Evolutionary conservation across 2,888 invertebrate species (phyloP).

Genomic region (Rambutsinella grinnellia): DNA sequence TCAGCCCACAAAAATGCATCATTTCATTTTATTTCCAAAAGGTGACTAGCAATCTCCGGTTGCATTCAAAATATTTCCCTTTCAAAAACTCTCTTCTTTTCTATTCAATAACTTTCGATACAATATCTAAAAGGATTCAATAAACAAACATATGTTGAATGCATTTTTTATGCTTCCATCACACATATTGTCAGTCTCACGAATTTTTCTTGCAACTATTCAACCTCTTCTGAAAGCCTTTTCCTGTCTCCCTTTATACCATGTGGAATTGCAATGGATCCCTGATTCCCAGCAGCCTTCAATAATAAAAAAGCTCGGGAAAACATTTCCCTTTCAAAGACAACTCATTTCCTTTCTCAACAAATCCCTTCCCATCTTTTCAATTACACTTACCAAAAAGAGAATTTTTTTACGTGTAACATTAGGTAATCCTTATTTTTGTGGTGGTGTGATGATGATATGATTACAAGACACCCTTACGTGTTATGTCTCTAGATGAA

Average conservation of each 20-base stretch:
- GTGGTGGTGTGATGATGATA: slow-evolving; percentile 18
- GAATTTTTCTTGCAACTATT: no score
- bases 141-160: no score
- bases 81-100: no score
- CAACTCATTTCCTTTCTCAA: not conserved
- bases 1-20: no score
- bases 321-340: slow-evolving; percentile 3
- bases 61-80: no score
- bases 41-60: slow-evolving; percentile 6
- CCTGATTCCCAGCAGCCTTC: slow-evolving; percentile 1
- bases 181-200: not conserved
- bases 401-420: slow-evolving; percentile 15
- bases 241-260: slow-evolving; percentile 33
- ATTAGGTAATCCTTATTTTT: slow-evolving; percentile 35
- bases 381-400: slow-evolving; percentile 34
- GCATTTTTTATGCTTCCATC: not conserved
- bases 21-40: no score
- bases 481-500: slow-evolving; percentile 39
- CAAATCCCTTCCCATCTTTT: slow-evolving; percentile 19
- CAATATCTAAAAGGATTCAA: no score
- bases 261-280: not conserved
- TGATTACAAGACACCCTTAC: slow-evolving; percentile 5
- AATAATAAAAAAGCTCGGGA: slow-evolving; percentile 6
- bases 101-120: no score
- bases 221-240: slow-evolving; percentile 45